Conservation (phyloP, 2,888 invertebrate species). For the Rhagophthalmus giganteus region DNA sequence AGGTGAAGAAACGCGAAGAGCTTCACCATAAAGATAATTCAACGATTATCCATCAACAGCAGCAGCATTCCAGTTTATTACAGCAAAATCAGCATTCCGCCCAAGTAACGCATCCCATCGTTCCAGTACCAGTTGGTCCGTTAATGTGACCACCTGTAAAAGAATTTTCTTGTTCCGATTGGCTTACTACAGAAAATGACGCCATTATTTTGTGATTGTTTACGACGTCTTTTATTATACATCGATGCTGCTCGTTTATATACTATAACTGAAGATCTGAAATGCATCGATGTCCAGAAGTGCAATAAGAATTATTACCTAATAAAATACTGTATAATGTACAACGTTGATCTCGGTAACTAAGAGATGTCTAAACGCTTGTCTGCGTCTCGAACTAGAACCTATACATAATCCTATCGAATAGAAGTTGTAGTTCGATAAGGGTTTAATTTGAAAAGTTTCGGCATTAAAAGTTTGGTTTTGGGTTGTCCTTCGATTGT, state of each 20-base stretch:
- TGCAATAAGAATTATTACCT: neutral
- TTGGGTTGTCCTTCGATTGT: too few species aligned
- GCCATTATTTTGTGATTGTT: slow-evolving; percentile 35
- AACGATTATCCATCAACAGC: slow-evolving; percentile 43
- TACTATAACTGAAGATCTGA: slow-evolving; percentile 3
- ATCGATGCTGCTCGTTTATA: neutral
- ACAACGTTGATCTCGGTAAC: neutral
- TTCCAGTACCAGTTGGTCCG: slow-evolving; percentile 48
- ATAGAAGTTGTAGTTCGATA: too few species aligned
- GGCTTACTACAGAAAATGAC: slow-evolving; percentile 29
- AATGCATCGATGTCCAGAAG: neutral
- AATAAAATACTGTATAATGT: neutral
- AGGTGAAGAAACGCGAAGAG: slow-evolving; percentile 49
- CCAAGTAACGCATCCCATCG: slow-evolving; percentile 44
- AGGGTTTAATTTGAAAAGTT: too few species aligned
- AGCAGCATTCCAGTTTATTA: slow-evolving; percentile 40
- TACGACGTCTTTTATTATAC: neutral
- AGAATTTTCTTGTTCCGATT: slow-evolving; percentile 25
- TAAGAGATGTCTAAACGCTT: neutral
- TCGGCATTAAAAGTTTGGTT: too few species aligned
- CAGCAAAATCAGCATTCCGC: slow-evolving; percentile 39
- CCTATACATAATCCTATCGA: neutral
- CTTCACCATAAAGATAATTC: slow-evolving; percentile 43
- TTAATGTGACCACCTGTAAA: slow-evolving; percentile 59
- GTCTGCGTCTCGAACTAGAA: neutral